Base-by-base conservation (phyloP, 2,113 vertebrate genomes). In the Hemicordylus capensis region DNA sequence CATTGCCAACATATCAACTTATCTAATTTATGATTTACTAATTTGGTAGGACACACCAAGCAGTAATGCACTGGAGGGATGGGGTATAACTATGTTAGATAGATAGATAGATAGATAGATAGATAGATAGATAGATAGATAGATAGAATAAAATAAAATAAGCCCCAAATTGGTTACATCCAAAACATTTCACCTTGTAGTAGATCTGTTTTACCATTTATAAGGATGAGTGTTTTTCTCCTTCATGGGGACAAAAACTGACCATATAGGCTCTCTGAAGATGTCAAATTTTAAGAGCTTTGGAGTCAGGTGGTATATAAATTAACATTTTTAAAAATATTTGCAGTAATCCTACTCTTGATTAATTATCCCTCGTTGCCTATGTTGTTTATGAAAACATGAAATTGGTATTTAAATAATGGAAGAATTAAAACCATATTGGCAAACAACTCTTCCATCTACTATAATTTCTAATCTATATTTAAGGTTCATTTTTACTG, bases 361-460 rank as follows among this genome's bases (percentile, higher is more conserved):
- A 76, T 56, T 76, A 56, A 8, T 20, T 76, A 31, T 76, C 8
- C 28, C 31, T 12, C 10, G 37, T 39, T n/a, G 1, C 46, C 14
- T 69, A 85, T 7, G 24, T 81, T 70, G 51, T 84, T 82, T 83
- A 46, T 61, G 80, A 88, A 84, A 78, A 10, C 83, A 0, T 66
- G 6, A 15, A 72, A 44, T 7, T 86, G 34, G 81, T 46, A 34
- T 82, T 75, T 81, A 75, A 58, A 46, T 85, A n/a, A 85, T 4
- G 7, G 74, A 83, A 44, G 8, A 81, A 90, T 66, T 37, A 26
- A 89, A 54, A 54, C 28, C 86, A 14, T 48, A 28, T 42, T 78
- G 87, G 78, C 58, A 66, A 10, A 67, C 14, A 58, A 1, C 59
- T 89, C 11, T 89, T 86, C 56, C 14, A 6, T 84, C 59, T 83